Evolutionary conservation across 2,888 invertebrate species (phyloP).

Genomic region (Ornithoptera alexandrae): DNA sequence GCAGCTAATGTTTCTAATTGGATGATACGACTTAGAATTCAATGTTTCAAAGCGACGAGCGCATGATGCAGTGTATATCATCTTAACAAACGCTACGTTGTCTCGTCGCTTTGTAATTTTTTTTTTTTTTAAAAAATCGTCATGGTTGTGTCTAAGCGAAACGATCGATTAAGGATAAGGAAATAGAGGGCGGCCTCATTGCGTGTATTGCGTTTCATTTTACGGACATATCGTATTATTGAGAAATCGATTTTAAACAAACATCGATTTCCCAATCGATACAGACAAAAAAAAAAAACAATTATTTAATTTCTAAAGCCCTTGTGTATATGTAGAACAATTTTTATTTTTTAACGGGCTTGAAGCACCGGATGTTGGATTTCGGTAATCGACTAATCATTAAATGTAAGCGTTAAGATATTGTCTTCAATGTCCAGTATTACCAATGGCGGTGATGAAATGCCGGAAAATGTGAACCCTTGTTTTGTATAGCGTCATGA

Average conservation of each 20-base stretch:
- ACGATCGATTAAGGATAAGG: conserved; percentile 5
- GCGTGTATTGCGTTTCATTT: conserved; percentile 9
- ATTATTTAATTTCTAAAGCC: conserved; percentile 12
- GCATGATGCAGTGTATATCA: no score
- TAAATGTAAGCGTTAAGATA: conserved; percentile 1
- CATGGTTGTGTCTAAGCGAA: conserved; percentile 24
- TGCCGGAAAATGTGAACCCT: conserved; percentile 5
- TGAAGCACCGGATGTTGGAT: neutral
- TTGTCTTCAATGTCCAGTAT: conserved; percentile 21
- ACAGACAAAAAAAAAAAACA: conserved; percentile 1
- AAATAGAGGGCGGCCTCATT: conserved; percentile 4
- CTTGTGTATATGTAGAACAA: conserved; percentile 30
- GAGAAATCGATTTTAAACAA: neutral
- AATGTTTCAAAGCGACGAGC: no score
- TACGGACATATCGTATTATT: neutral
- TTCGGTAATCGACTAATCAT: neutral
- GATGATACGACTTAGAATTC: no score
- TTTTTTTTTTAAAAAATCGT: conserved; percentile 6
- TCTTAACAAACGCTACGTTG: no score
- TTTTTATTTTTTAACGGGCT: conserved; percentile 22
- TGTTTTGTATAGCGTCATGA: conserved; percentile 18
- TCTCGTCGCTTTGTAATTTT: neutral
- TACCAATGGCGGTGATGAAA: neutral
- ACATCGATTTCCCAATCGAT: neutral
- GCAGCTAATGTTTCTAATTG: no score